Evolutionary conservation across 2,113 vertebrate species (phyloP).

Genomic region (Elaphurus davidianus): DNA sequence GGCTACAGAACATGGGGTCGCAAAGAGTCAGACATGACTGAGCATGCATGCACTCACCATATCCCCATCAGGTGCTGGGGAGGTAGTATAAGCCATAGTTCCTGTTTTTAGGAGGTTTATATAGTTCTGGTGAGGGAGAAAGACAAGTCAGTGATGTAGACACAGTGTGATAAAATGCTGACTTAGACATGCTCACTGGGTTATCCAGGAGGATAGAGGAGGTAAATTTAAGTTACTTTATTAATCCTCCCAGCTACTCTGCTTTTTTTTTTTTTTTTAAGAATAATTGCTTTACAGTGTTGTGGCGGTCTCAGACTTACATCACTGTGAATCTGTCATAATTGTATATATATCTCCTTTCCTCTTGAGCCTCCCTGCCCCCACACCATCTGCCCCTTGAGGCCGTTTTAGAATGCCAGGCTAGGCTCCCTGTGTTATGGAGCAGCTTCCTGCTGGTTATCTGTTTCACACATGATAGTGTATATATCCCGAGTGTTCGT

Average conservation of each 20-base stretch:
- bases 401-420: rapidly evolving
- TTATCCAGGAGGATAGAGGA: background rate
- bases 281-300: background rate
- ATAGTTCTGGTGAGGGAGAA: background rate
- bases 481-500: background rate
- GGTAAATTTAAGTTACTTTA: background rate
- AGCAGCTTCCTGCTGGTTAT: background rate
- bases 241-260: background rate
- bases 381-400: background rate
- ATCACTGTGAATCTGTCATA: background rate
- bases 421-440: background rate
- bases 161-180: background rate
- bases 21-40: background rate
- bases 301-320: background rate
- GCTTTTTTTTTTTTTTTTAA: background rate
- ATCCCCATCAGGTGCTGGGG: background rate
- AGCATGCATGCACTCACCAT: background rate
- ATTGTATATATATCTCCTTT: background rate
- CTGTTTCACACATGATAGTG: background rate
- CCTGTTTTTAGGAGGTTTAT: background rate
- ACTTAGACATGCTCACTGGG: background rate
- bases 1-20: background rate
- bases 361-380: background rate
- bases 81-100: background rate
- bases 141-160: background rate